Percentiles rank a stretch among this genome's conserved stretches.
Conservation (phyloP, 1,140 invertebrate genomes). For the Zaprionus camerounensis region DNA sequence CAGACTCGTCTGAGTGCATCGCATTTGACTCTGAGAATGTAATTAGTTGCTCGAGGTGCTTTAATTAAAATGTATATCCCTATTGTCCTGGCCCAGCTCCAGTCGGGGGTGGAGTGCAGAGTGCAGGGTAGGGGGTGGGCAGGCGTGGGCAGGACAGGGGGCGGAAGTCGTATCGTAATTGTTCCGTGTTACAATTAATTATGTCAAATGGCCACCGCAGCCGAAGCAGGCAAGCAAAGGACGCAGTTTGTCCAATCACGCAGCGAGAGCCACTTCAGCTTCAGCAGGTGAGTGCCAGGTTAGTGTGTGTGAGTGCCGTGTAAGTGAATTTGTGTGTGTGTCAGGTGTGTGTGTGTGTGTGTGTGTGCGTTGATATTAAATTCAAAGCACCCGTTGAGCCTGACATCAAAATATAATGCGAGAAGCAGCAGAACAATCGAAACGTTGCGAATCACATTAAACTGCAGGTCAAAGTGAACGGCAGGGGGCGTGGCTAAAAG, state of each 20-base stretch:
- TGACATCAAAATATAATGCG: constrained; percentile 34
- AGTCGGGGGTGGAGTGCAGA: too few species aligned
- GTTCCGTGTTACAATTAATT: constrained; percentile 80
- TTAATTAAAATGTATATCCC: constrained; percentile 83
- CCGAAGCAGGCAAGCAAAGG: constrained; percentile 9
- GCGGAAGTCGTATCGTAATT: constrained; percentile 59
- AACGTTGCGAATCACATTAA: not conserved
- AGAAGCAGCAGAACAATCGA: not conserved
- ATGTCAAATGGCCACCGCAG: constrained; percentile 66
- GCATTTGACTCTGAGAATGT: constrained; percentile 60
- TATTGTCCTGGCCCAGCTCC: constrained; percentile 60
- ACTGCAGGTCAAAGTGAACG: not conserved
- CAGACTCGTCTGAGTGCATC: constrained; percentile 12
- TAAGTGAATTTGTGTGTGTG: not conserved
- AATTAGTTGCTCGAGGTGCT: constrained; percentile 81
- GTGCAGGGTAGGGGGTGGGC: not conserved
- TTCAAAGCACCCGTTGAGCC: constrained; percentile 17
- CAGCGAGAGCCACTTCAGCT: constrained; percentile 21
- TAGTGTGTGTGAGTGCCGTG: not conserved
- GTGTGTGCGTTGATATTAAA: constrained; percentile 29
- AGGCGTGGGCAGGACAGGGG: not conserved
- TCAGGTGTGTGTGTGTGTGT: not conserved
- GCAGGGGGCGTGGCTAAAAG: not conserved
- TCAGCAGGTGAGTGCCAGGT: not conserved
- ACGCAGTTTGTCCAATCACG: constrained; percentile 28